A percentile compares a stretch with the other conserved stretches of the same genome.
Conservation (phyloP, 2,797 vertebrate species). For the Delichon dasypus region DNA sequence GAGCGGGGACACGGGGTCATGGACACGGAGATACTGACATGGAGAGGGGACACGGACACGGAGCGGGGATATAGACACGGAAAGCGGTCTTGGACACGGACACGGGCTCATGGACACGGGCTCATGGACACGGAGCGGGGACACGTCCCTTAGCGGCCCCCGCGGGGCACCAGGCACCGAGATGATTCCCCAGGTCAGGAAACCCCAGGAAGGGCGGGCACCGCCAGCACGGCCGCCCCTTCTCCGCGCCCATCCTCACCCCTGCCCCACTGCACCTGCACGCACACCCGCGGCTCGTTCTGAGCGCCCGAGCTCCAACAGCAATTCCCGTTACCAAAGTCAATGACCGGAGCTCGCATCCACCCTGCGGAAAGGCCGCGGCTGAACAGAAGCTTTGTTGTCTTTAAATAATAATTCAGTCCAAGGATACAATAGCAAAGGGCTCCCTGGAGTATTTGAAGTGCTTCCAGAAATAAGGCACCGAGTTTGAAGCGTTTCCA, state of each 20-base stretch:
- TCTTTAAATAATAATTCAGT: slow-evolving; percentile 30
- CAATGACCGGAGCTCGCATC: not conserved
- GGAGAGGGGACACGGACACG: not conserved
- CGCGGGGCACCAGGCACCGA: not conserved
- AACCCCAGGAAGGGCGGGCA: not conserved
- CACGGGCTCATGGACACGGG: not conserved
- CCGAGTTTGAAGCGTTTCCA: not conserved
- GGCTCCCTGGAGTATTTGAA: not conserved
- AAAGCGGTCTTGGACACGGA: too few species aligned
- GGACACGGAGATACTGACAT: too few species aligned
- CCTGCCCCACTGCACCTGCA: not conserved
- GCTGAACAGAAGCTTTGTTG: slow-evolving; percentile 21
- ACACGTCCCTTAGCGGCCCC: not conserved
- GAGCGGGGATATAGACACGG: not conserved
- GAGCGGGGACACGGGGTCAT: not conserved
- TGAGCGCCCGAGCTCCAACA: not conserved
- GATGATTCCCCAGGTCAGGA: not conserved
- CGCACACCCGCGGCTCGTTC: not conserved
- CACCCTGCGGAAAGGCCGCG: slow-evolving; percentile 2
- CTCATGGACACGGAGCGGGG: too few species aligned
- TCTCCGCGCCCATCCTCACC: not conserved
- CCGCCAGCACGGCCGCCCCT: too few species aligned
- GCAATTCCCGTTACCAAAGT: not conserved
- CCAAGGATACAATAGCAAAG: not conserved
- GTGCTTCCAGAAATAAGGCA: not conserved